A percentile compares a stretch with the other conserved stretches of the same genome.
These are phyloP conservation scores for Rhynchotus rufescens DNA, from an alignment of 2,797 vertebrate genomes.

Conservation along the genomic window DNA sequence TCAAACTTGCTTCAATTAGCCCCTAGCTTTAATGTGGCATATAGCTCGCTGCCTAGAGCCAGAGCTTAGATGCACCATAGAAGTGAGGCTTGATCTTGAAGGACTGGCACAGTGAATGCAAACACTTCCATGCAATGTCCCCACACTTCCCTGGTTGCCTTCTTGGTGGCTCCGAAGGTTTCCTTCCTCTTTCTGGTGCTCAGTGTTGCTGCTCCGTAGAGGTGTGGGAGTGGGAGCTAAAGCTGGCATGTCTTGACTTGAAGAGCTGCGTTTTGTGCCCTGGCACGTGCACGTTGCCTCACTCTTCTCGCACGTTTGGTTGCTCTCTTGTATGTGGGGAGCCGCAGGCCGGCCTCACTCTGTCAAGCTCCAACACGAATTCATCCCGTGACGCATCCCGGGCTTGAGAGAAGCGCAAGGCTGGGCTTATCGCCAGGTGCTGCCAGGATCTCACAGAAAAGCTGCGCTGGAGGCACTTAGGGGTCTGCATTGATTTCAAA, in stretches of 20 bases:
- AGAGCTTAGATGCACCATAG: not conserved
- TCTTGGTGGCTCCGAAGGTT: not conserved
- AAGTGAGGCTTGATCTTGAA: not conserved
- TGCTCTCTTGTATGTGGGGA: not conserved
- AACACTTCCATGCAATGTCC: not conserved
- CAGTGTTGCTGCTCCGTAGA: not conserved
- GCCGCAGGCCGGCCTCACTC: not conserved
- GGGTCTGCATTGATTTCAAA: not conserved
- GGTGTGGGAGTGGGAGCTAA: not conserved
- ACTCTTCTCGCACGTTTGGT: not conserved
- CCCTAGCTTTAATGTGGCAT: not conserved
- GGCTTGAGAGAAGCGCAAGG: not conserved
- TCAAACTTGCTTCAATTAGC: not conserved
- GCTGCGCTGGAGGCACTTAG: fast-evolving
- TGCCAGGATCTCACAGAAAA: fast-evolving
- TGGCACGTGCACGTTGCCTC: not conserved
- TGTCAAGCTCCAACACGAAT: not conserved
- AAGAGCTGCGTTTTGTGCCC: not conserved
- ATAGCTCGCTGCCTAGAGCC: not conserved
- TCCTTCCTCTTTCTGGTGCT: fast-evolving
- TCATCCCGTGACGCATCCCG: not conserved
- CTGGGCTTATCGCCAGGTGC: not conserved
- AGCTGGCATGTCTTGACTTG: not conserved
- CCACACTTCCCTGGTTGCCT: fast-evolving
- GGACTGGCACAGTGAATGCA: not conserved